Conservation (phyloP, 2,113 vertebrate genomes). For the Colaptes auratus region DNA sequence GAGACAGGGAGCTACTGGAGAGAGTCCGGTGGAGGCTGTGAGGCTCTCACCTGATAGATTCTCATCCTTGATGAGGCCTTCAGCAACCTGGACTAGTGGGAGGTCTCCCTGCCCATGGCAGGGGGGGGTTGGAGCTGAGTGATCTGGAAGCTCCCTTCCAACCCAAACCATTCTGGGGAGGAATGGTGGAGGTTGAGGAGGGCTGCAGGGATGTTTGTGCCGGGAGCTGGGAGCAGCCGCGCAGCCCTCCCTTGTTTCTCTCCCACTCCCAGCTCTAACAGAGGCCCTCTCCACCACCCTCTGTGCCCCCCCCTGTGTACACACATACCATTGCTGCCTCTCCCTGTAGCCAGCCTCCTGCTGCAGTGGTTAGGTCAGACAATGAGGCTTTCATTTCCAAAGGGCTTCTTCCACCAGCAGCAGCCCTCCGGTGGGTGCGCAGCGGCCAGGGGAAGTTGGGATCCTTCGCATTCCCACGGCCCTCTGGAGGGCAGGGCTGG, state of each 20-base stretch:
- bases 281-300: background rate
- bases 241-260: background rate
- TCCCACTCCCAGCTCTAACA: background rate
- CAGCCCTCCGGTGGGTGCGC: background rate
- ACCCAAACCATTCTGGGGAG: background rate
- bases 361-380: background rate
- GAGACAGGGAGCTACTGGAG: no score
- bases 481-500: background rate
- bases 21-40: no score
- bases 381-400: background rate
- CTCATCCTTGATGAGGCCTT: no score
- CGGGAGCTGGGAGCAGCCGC: rapidly evolving
- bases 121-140: no score
- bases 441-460: rapidly evolving
- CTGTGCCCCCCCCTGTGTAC: background rate
- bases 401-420: background rate
- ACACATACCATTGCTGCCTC: background rate
- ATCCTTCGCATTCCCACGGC: background rate
- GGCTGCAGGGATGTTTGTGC: background rate
- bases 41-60: no score
- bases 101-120: no score
- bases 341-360: background rate
- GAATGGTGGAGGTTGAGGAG: background rate
- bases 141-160: no score
- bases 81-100: no score